These are phyloP conservation scores for Siphonodentalium dalli DNA, from an alignment of 2,888 invertebrate species.

Conservation along the genomic window DNA sequence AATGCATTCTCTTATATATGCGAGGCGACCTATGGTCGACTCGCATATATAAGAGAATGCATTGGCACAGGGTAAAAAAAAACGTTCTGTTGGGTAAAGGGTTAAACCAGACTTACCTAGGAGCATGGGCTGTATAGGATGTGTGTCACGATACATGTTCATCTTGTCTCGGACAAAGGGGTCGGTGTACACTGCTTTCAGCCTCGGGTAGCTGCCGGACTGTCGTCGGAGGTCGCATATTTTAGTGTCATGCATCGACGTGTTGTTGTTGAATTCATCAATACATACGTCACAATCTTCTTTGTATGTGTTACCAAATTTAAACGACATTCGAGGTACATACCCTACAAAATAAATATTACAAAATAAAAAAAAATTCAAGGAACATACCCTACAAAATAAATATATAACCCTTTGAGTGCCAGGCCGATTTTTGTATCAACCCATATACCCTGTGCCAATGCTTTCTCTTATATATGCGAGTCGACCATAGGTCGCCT, in stretches of 20 bases:
- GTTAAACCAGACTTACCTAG: constrained; percentile 50
- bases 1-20: too few relatives aligned
- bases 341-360: constrained; percentile 48
- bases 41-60: too few relatives aligned
- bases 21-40: too few relatives aligned
- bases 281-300: constrained; percentile 62
- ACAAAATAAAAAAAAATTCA: neutral
- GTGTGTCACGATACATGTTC: constrained; percentile 57
- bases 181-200: constrained; percentile 57
- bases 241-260: constrained; percentile 42
- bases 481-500: too few relatives aligned
- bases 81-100: too few relatives aligned
- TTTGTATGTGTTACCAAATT: constrained; percentile 64
- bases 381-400: too few relatives aligned
- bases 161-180: constrained; percentile 56
- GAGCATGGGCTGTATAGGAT: constrained; percentile 44
- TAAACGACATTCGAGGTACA: constrained; percentile 62
- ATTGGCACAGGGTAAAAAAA: too few relatives aligned
- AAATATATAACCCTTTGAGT: too few relatives aligned
- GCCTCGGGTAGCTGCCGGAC: constrained; percentile 45
- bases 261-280: constrained; percentile 54
- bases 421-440: too few relatives aligned
- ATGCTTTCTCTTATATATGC: too few relatives aligned
- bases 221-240: constrained; percentile 43
- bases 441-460: too few relatives aligned